Evolutionary conservation across 2,888 invertebrate species (phyloP), one percentile per base, ranked within the genome.

Genomic region (Cryptocephalus primarius): DNA sequence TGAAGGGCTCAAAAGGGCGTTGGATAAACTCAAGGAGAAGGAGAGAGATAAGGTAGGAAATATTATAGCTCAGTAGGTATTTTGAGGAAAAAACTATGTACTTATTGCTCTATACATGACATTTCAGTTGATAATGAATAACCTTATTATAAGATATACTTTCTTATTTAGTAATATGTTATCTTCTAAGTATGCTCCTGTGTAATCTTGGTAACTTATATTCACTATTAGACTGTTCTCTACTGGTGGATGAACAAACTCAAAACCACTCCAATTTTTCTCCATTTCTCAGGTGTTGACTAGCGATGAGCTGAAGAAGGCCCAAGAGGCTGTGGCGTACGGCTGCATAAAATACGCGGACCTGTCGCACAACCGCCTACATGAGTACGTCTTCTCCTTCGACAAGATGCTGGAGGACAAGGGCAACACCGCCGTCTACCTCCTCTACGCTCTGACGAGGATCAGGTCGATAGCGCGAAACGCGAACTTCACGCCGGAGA

Each of bases 311-410:
- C 68, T 97, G 33, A 79, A 79, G 59, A 71, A 73, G 42, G 94
- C 94, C 0, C 88, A 91, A 69, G 85, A 91, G 72, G 85, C 95
- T 0, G 82, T 99, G 1, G 97, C 97, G 0, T 97, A 94, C 68
- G 95, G 97, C 4, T 99, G 99, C 66, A 94, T 99, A 47, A 99
- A 96, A 68, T 99, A 99, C 69, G 88, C 97, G 4, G 99, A 99
- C 75, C 76, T 99, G 42, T 88, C 87, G 10, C 94, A 96, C 63
- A 94, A 94, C 67, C 79, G 95, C 50, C 82, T 80, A 47, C 88
- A 89, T 66, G 97, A 97, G 65, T 99, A 99, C 66, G 82, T 97
- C 1, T 99, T 99, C 72, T 96, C 95, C 1, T 99, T 96, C 71
- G 95, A 99, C 64, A 93, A 93, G 71, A 99, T 99, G 99, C 75